A percentile compares a stretch with the other conserved stretches of the same genome.
phyloP scores from a whole-genome alignment of 2,888 invertebrate genomes.

The Silvanus unidentatus region DNA sequence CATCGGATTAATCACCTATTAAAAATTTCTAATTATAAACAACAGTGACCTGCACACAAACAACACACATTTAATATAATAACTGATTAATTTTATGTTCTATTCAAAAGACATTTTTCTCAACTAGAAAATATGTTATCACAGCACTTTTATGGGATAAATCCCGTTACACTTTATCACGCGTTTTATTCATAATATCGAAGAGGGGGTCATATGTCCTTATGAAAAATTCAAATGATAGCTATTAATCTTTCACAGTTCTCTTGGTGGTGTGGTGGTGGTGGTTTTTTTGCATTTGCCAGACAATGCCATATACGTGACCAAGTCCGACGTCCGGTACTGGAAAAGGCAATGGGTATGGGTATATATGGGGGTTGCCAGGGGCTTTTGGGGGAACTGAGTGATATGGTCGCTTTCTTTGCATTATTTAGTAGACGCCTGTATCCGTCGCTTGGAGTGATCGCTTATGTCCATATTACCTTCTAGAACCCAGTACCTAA shows the following conservation, averaged over 20 bases:
- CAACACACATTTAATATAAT: too few relatives aligned
- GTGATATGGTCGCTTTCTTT: constrained; percentile 41
- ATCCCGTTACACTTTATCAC: constrained; percentile 32
- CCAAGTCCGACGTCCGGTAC: constrained; percentile 29
- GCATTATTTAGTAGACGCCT: constrained; percentile 40
- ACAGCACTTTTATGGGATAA: constrained; percentile 33
- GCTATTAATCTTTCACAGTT: constrained; percentile 44
- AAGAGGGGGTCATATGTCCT: constrained; percentile 37
- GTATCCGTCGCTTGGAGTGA: constrained; percentile 34
- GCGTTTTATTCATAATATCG: constrained; percentile 38
- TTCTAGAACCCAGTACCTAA: constrained; percentile 15
- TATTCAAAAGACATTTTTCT: too few relatives aligned
- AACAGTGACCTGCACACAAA: too few relatives aligned
- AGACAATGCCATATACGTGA: constrained; percentile 43
- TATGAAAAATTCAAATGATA: constrained; percentile 45
- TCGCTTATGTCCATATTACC: constrained; percentile 29
- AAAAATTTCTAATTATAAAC: too few relatives aligned
- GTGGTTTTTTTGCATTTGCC: constrained; percentile 37
- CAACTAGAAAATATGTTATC: constrained; percentile 21
- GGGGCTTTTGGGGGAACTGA: constrained; percentile 34
- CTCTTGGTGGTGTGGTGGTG: constrained; percentile 26
- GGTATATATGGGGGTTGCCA: constrained; percentile 25
- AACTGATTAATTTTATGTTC: too few relatives aligned
- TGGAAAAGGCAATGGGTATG: constrained; percentile 14
- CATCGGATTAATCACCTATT: not conserved